Percentiles rank a stretch among this genome's conserved stretches.
Conservation (phyloP, 2,888 invertebrate species). For the Lasioglossum morio region DNA sequence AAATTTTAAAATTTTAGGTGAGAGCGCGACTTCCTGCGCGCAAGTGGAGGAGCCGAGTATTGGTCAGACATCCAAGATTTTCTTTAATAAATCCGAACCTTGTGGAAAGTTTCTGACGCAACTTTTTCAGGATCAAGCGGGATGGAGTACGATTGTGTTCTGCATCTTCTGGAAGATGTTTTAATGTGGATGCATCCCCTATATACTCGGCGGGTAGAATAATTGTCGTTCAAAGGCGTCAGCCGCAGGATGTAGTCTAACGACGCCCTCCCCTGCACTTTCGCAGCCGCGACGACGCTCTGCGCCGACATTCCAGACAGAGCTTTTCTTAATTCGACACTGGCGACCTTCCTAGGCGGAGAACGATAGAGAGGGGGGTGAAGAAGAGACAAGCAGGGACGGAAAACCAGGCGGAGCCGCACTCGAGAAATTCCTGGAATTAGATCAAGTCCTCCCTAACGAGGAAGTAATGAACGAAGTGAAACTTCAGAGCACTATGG, state of each 20-base stretch:
- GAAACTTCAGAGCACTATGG: slow-evolving; percentile 48
- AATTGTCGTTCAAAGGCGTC: not conserved
- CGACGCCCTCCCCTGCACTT: not conserved
- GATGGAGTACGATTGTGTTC: not conserved
- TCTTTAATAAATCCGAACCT: not conserved
- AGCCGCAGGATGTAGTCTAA: not conserved
- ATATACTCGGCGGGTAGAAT: not conserved
- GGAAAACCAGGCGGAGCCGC: slow-evolving; percentile 10
- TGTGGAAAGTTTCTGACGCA: not conserved
- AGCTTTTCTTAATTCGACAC: slow-evolving; percentile 41
- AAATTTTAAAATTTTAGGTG: not conserved
- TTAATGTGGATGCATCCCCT: not conserved
- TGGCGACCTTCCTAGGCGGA: not conserved
- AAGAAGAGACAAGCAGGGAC: not conserved
- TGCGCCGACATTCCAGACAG: not conserved
- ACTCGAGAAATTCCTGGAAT: slow-evolving; percentile 46
- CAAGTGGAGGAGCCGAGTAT: not conserved
- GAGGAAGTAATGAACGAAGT: slow-evolving; percentile 58
- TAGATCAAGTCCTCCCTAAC: slow-evolving; percentile 59
- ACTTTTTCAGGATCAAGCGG: not conserved
- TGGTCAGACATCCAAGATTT: not conserved
- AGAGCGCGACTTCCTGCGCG: not conserved
- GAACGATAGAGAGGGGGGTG: not conserved
- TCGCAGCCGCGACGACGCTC: slow-evolving; percentile 22
- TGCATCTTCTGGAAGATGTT: not conserved